Evolutionary conservation across 2,797 vertebrate species (phyloP), one percentile per base, ranked within the genome.

Genomic region (Halcyon smyrnensis): DNA sequence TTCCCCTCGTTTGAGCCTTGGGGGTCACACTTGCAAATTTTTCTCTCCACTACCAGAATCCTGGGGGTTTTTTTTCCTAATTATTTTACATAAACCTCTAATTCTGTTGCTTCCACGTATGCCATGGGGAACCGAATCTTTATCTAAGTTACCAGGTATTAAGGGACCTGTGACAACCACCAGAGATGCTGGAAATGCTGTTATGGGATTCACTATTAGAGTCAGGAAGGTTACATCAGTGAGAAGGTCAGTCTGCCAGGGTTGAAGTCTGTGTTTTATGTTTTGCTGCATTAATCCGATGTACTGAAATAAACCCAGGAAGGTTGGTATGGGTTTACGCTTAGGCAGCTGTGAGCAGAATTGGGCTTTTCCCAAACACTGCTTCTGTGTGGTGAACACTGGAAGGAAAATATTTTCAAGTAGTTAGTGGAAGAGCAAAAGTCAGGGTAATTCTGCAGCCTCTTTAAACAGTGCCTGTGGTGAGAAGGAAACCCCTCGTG

Each of bases 291-390:
- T 78, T 78, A 34, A 75, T 59, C 12, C 73, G 37, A 4, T 36
- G 30, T 64, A 70, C 32, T 78, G 88, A 90, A 93, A 51, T 70
- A 78, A 94, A 91, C 50, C 30, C 64, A 68, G n/a, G 82, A 73
- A 10, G 3, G 34, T 36, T 2, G 0, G 7, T 32, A 11, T 23
- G 46, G 17, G 65, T 75, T 92, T 86, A 50, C 1, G 0, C 43
- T 39, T 60, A 74, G 36, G 37, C 39, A 89, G 60, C 57, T 87
- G 50, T 2, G 2, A 75, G 50, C 68, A 83, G 71, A 80, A 77
- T 67, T 70, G 70, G 32, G 6, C 28, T 92, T 25, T 86, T 89
- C 30, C 41, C 68, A 20, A 77, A 37, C 48, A 18, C 56, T 64
- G 4, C 18, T 75, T 60, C 21, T 78, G 10, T 60, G 32, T 83